Evolutionary conservation across 2,797 vertebrate species (phyloP), one percentile per base, ranked within the genome.

Genomic region (Syngnathus rostellatus): DNA sequence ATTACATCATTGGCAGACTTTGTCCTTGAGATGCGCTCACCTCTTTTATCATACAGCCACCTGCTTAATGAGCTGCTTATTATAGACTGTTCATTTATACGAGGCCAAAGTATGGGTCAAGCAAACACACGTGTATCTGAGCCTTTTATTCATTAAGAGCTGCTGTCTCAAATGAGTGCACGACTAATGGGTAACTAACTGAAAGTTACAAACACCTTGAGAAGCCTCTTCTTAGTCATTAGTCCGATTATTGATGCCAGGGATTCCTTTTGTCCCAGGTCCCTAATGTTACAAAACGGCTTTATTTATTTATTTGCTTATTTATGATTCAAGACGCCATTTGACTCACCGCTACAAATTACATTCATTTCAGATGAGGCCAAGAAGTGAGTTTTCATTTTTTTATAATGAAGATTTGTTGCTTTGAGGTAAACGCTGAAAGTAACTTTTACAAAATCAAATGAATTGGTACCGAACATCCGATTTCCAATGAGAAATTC

Each of bases 31-130:
- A 82, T 76, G 71, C 72, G 72, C 72, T 16, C 14, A 45, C 60
- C 40, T 43, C 69, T 76, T 51, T 77, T 83, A 85, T 78, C 80
- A 81, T 86, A 81, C 81, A 83, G 76, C 72, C 74, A 64, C 71
- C 72, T 17, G 63, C 72, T 17, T 90, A 90, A 89, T 88, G 85
- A 89, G 86, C 59, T 89, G 87, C 89, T 83, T 82, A 82, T 84
- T 86, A 86, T 89, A 90, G 87, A 53, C 72, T 57, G 63, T 77
- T 84, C 81, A 88, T 89, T 89, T 85, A 82, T 85, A 82, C 80
- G 69, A 87, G 86, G 86, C 87, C 82, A 87, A 68, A 58, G 79
- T 72, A 78, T 62, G 79, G 86, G 85, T 87, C 79, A 81, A 68
- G 66, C 78, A 63, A 74, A 80, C 70, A 69, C 72, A 71, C 77